Conservation (phyloP, 2,113 vertebrate genomes). For the Galemys pyrenaicus region DNA sequence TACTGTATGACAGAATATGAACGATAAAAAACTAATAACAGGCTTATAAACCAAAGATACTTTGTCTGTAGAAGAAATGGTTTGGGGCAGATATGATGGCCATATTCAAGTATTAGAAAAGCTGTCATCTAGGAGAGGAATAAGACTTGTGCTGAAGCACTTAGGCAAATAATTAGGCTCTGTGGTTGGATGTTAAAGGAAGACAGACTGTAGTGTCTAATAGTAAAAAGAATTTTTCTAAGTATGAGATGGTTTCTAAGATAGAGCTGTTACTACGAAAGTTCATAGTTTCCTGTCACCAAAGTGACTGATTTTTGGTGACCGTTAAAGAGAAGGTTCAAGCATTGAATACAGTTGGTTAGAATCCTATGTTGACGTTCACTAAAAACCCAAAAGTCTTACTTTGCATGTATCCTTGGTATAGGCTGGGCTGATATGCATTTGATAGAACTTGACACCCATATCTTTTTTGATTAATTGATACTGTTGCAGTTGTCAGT, state of each 20-base stretch:
- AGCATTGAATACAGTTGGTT: background rate
- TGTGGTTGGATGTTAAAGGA: slow-evolving; percentile 19
- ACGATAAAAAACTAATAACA: background rate
- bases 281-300: background rate
- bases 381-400: background rate
- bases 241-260: background rate
- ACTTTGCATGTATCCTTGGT: background rate
- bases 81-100: background rate
- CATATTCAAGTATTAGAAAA: background rate
- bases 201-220: background rate
- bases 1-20: background rate
- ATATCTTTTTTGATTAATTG: background rate
- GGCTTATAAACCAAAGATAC: background rate
- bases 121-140: background rate
- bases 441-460: background rate
- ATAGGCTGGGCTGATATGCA: background rate
- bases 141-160: background rate
- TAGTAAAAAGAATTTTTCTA: background rate
- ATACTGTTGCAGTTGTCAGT: background rate
- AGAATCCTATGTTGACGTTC: background rate
- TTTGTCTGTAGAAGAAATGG: slow-evolving; percentile 21
- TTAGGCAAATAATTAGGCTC: background rate
- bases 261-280: background rate
- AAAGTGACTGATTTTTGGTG: background rate
- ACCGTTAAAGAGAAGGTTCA: background rate